Conservation (phyloP, 2,113 vertebrate genomes). For the Hylia prasina region DNA sequence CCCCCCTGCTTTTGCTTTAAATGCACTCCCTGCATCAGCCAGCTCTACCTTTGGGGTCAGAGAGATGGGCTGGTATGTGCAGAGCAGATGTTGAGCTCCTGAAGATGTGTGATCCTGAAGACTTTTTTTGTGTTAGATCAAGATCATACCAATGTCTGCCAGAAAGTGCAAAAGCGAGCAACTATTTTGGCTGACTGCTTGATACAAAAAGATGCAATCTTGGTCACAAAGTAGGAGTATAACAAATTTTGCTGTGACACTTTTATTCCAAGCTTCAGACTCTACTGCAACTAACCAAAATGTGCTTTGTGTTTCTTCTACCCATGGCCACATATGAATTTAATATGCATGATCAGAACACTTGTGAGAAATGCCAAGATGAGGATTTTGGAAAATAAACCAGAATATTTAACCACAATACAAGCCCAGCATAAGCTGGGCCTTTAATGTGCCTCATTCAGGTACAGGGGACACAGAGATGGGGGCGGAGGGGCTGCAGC, state of each 20-base stretch:
- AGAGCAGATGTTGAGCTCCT: background rate
- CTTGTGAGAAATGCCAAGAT: background rate
- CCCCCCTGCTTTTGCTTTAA: background rate
- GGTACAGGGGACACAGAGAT: accelerated
- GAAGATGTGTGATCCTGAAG: background rate
- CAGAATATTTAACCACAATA: background rate
- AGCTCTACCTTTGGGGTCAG: background rate
- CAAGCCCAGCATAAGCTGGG: accelerated
- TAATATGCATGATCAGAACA: background rate
- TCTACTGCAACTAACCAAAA: background rate
- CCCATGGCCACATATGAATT: background rate
- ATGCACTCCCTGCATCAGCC: background rate
- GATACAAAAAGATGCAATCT: background rate
- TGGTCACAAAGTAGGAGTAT: background rate
- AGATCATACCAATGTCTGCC: background rate
- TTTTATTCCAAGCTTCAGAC: background rate
- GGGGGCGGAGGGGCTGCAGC: background rate
- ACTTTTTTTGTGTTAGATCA: background rate
- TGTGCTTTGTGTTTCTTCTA: background rate
- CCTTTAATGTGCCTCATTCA: background rate
- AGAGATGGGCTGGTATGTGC: background rate
- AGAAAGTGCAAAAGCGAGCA: background rate
- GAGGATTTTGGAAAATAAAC: background rate
- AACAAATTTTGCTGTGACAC: background rate
- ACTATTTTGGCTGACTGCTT: background rate